Conservation (phyloP, 1,140 invertebrate species). For the Heliconius nattereri region DNA sequence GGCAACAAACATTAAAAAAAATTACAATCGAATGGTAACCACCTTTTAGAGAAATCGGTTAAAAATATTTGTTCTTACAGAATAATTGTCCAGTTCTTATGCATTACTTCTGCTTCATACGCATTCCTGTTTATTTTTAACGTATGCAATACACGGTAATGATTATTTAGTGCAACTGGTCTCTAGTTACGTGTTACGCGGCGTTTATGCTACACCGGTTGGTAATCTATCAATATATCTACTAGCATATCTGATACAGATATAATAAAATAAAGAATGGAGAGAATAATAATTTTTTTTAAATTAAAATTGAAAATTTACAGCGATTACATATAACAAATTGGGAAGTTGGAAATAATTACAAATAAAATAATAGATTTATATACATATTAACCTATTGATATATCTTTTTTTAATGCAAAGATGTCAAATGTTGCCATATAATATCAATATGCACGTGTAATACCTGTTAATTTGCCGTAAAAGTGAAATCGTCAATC, state of each 20-base stretch:
- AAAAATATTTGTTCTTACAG: background rate
- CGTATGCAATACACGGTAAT: conserved; percentile 34
- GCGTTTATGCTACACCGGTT: conserved; percentile 36
- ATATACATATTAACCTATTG: no score
- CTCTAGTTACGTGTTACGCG: conserved; percentile 35
- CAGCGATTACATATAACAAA: no score
- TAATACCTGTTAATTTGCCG: background rate
- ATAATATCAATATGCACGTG: background rate
- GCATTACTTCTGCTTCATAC: conserved; percentile 20
- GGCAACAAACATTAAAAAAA: no score
- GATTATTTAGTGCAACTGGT: conserved; percentile 37
- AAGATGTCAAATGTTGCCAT: background rate
- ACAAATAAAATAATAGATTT: no score
- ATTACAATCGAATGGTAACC: no score
- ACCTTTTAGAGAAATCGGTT: no score
- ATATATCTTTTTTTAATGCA: background rate
- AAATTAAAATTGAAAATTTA: no score
- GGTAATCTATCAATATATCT: background rate
- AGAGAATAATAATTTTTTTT: no score
- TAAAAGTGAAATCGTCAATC: conserved; percentile 35
- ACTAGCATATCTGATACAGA: background rate
- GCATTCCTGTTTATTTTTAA: conserved; percentile 28
- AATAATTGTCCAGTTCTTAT: background rate
- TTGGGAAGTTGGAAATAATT: no score
- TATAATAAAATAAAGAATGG: background rate